Evolutionary conservation across 2,797 vertebrate species (phyloP), one percentile per base, ranked within the genome.

Genomic region (Ctenosaura bakeri): DNA sequence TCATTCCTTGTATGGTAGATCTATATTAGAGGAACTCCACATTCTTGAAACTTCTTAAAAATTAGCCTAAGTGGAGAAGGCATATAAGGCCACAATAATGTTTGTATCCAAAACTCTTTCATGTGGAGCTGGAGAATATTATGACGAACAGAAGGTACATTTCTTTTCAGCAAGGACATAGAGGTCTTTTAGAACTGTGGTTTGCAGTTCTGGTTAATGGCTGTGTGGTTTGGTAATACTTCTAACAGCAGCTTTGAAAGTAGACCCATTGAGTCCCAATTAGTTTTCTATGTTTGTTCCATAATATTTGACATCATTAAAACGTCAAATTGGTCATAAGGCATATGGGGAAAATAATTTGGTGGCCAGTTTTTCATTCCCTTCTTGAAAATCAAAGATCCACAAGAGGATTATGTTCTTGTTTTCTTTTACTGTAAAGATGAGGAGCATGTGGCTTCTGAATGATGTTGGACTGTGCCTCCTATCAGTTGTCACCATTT

Each of bases 341-440:
- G 66, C 13, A 32, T 74, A 81, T 76, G 66, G 38, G 50, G 91
- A 54, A 86, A 88, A 77, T 86, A 91, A n/a, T 56, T 2, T 78
- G 54, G 88, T 79, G 80, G 8, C n/a, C 32, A 38, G 46, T 71
- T 80, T 93, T 50, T n/a, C 80, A 86, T 94, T 90, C 32, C 71
- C 74, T 85, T 50, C 50, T 35, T 83, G 59, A 46, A 87, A 91
- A 91, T 88, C 92, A 88, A 88, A 56, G 88, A 86, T 62, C 52
- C 81, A 56, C 29, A 71, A 50, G 50, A 91, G 82, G 88, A 73
- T 4, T 91, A n/a, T 77, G 85, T 93, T 87, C 85, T 42, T 3
- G 4, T 92, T 88, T 32, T 94, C 92, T 92, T 93, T 86, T 50
- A 64, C 52, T 83, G 88, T 3, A 91, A 85, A 89, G 35, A 77